These are phyloP conservation scores for Chloroclystis v-ata DNA, from an alignment of 2,888 invertebrate species.

Conservation along the genomic window DNA sequence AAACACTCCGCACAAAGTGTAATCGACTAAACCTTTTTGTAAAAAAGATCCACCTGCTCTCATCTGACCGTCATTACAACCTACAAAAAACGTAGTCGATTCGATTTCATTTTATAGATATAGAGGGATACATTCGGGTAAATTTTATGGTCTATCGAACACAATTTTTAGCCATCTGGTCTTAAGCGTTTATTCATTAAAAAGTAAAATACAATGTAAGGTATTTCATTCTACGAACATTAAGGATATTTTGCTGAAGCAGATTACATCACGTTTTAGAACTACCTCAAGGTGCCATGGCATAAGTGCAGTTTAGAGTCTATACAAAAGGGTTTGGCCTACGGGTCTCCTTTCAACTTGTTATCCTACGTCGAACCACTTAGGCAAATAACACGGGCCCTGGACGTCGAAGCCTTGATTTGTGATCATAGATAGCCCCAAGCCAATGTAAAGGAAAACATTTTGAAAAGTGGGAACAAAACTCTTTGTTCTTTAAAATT, in stretches of 20 bases:
- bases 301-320: slow-evolving; percentile 30
- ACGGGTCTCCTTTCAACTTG: slow-evolving; percentile 42
- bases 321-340: slow-evolving; percentile 43
- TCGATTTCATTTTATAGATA: slow-evolving; percentile 2
- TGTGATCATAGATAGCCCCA: slow-evolving; percentile 27
- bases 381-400: slow-evolving; percentile 55
- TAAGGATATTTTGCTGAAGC: slow-evolving; percentile 38
- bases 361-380: slow-evolving; percentile 49
- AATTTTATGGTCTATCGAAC: slow-evolving; percentile 40
- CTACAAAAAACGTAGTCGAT: slow-evolving; percentile 10
- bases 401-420: slow-evolving; percentile 42
- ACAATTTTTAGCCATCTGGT: slow-evolving; percentile 34
- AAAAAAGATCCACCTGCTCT: slow-evolving; percentile 11
- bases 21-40: slow-evolving; percentile 3
- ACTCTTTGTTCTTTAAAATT: slow-evolving; percentile 30
- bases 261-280: slow-evolving; percentile 45
- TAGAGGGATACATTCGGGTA: slow-evolving; percentile 3
- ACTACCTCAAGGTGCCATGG: slow-evolving; percentile 50
- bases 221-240: background rate
- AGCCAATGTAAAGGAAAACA: slow-evolving; percentile 1
- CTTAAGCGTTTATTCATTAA: too few relatives aligned
- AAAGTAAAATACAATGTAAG: background rate
- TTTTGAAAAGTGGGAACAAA: slow-evolving; percentile 20
- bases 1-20: slow-evolving; percentile 21
- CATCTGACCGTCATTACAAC: slow-evolving; percentile 2